phyloP scores from a whole-genome alignment of 2,888 invertebrate genomes.

The Phanerotoma sp. region DNA sequence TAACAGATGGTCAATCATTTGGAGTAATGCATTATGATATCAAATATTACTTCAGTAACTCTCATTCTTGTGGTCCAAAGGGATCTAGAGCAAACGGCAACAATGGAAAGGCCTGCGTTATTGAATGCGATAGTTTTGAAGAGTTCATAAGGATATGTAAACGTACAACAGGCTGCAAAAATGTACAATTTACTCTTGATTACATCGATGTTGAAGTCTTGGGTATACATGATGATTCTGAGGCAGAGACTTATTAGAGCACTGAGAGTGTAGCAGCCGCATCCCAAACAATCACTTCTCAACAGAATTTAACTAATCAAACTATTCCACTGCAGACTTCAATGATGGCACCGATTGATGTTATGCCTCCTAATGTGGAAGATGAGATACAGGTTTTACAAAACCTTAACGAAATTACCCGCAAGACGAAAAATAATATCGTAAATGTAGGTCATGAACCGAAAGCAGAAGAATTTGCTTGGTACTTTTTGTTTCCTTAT shows the following conservation, averaged over 20 bases:
- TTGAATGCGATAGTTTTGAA: constrained; percentile 16
- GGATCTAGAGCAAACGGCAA: constrained; percentile 22
- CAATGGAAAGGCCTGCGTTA: constrained; percentile 16
- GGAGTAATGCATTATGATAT: background rate
- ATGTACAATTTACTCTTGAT: constrained; percentile 6
- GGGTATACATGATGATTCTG: background rate
- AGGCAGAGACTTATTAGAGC: background rate
- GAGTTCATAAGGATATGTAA: background rate
- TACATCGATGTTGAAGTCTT: background rate
- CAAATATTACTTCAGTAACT: constrained; percentile 23
- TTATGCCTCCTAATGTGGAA: constrained; percentile 28
- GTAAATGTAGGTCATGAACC: constrained; percentile 33
- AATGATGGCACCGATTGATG: constrained; percentile 32
- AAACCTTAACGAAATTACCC: constrained; percentile 29
- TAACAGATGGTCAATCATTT: background rate
- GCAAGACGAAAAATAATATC: constrained; percentile 39
- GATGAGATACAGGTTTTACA: constrained; percentile 30
- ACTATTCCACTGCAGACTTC: constrained; percentile 26
- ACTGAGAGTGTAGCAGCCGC: background rate
- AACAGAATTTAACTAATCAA: background rate
- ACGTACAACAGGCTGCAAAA: background rate
- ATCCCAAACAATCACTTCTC: background rate
- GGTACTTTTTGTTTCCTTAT: constrained; percentile 39
- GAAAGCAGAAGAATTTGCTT: constrained; percentile 40
- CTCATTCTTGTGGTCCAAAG: constrained; percentile 37